Base-by-base conservation (phyloP, 2,888 invertebrate species). In the Caenorhabditis doughertyi region DNA sequence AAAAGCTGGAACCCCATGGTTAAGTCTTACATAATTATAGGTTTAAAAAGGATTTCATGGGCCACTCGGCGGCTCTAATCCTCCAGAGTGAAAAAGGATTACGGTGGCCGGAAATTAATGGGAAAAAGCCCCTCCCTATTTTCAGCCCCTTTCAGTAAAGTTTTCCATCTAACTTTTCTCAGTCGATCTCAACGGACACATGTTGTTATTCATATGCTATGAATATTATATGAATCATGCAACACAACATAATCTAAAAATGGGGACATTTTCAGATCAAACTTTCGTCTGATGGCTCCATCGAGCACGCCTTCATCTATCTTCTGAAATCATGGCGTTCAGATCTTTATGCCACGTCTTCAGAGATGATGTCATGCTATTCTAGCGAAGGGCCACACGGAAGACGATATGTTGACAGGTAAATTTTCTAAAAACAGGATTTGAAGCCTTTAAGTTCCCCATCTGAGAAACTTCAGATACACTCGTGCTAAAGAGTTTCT, bases 321-420 rank as follows among this genome's bases (percentile, higher is more conserved):
- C 58, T 89, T 47, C 65, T 89, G 42, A 85, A 82, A 8, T 74
- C 62, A 5, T 89, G 88, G 87, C 74, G 84, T 5, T 47, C 72
- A 0, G 84, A 87, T 42, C 81, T 89, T 11, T 72, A 84, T 11
- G 49, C 47, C 2, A 79, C 77, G 7, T 82, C 83, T 4, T 71
- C 84, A 0, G 74, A 64, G 3, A 64, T 84, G 71, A 58, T 88
- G 49, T 53, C 60, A 9, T 72, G 72, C 53, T 89, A 89, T 76
- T 82, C 83, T 25, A 87, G 85, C 9, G 73, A 67, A 9, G 89
- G 89, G 23, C 18, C 32, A 23, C 89, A 89, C 67, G 89, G 87
- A 25, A 62, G 87, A 16, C 80, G 56, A 21, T 89, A 89, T 81
- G 85, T 89, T 3, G 86, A 87, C 23, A 88, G 84, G 89, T 89